A percentile compares a stretch with the other conserved stretches of the same genome.
phyloP scores from a whole-genome alignment of 2,888 invertebrate genomes.

The Asteroscopus sphinx region DNA sequence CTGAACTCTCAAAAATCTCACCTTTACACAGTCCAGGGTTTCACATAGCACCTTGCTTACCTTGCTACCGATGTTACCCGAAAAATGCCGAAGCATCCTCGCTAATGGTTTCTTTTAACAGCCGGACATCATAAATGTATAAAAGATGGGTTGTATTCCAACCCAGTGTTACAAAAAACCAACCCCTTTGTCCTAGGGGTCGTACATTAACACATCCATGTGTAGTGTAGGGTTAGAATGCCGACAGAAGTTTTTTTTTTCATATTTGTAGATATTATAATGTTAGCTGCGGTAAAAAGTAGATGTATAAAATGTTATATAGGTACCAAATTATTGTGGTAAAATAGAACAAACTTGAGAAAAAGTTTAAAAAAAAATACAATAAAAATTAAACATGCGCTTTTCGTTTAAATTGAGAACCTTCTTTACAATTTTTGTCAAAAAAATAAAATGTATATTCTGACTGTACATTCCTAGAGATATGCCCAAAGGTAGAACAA shows the following conservation, averaged over 20 bases:
- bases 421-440: too few relatives aligned
- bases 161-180: constrained; percentile 62
- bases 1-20: constrained; percentile 4
- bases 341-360: too few relatives aligned
- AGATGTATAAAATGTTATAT: not conserved
- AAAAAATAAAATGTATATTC: too few relatives aligned
- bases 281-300: constrained; percentile 3
- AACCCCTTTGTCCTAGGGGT: constrained; percentile 73
- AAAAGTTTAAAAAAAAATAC: too few relatives aligned
- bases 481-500: constrained; percentile 49
- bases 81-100: constrained; percentile 44
- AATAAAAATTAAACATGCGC: too few relatives aligned
- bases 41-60: constrained; percentile 44
- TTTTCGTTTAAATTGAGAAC: too few relatives aligned
- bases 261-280: constrained; percentile 16
- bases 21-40: not conserved
- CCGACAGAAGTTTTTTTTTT: constrained; percentile 41
- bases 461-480: constrained; percentile 73
- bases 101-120: constrained; percentile 71
- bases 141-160: constrained; percentile 65
- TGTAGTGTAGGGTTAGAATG: constrained; percentile 44
- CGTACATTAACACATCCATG: constrained; percentile 75
- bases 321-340: too few relatives aligned
- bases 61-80: constrained; percentile 44
- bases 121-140: constrained; percentile 75